Conservation (phyloP, 2,113 vertebrate species). For the Madoqua kirkii region DNA sequence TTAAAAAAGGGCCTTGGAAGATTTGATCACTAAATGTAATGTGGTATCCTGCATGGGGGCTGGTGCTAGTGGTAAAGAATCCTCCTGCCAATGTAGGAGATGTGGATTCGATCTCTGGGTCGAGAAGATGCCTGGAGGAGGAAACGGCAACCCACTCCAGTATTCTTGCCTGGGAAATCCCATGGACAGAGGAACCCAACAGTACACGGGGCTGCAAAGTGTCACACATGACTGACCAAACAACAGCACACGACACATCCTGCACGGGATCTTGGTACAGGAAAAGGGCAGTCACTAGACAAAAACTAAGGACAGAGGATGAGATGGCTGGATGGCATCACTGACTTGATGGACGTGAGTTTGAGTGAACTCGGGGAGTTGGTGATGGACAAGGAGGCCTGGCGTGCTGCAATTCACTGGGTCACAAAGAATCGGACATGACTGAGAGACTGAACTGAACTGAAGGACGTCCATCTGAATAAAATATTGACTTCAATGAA, state of each 20-base stretch:
- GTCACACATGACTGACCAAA: background rate
- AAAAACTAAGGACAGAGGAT: background rate
- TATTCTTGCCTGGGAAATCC: background rate
- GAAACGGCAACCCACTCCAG: background rate
- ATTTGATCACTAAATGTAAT: background rate
- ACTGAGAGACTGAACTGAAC: too few species aligned
- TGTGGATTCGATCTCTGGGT: background rate
- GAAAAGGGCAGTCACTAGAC: background rate
- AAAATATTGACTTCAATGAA: background rate
- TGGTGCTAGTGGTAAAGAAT: background rate
- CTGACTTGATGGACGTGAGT: accelerated
- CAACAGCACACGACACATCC: background rate
- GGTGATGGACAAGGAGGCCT: too few species aligned
- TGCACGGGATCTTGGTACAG: background rate
- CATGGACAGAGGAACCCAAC: background rate
- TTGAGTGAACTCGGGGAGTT: too few species aligned
- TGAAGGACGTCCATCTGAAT: background rate
- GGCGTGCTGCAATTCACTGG: too few species aligned
- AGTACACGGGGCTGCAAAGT: background rate
- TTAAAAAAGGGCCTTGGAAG: background rate
- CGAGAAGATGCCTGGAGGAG: background rate
- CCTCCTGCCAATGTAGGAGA: background rate
- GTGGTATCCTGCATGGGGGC: background rate
- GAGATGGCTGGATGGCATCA: too few species aligned
- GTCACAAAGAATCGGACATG: accelerated